A percentile compares a stretch with the other conserved stretches of the same genome.
Evolutionary conservation across 2,888 invertebrate genomes (phyloP).

Genomic region (Coronaproctus castanopsis): DNA sequence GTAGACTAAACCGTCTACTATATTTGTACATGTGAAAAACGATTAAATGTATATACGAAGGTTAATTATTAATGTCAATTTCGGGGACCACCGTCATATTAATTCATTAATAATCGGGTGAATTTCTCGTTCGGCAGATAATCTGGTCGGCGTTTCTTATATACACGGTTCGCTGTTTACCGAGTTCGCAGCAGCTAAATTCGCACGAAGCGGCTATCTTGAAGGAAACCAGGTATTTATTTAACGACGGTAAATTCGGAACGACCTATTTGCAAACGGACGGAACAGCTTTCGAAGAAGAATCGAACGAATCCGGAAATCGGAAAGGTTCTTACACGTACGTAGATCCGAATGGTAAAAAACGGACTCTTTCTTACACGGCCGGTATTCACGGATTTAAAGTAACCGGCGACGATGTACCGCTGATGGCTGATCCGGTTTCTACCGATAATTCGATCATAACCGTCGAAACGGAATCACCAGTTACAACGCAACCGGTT

Average conservation of each 20-base stretch:
- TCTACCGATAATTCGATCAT: too few relatives aligned
- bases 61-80: too few relatives aligned
- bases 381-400: constrained; percentile 57
- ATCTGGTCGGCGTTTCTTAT: too few relatives aligned
- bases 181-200: too few relatives aligned
- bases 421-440: constrained; percentile 4
- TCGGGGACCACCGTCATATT: too few relatives aligned
- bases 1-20: too few relatives aligned
- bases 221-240: constrained; percentile 61
- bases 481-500: not conserved
- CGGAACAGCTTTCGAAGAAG: constrained; percentile 73
- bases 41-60: too few relatives aligned
- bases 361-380: constrained; percentile 59
- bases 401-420: constrained; percentile 57
- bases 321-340: constrained; percentile 68
- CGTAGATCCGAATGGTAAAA: constrained; percentile 61
- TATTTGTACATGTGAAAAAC: too few relatives aligned
- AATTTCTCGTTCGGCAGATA: too few relatives aligned
- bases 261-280: constrained; percentile 72
- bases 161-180: too few relatives aligned
- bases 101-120: too few relatives aligned
- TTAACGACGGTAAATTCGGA: constrained; percentile 67
- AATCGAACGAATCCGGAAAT: constrained; percentile 64
- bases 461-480: too few relatives aligned
- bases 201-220: constrained; percentile 60